Base-by-base conservation (phyloP, 1,140 invertebrate genomes). In the Macrosteles quadrilineatus region DNA sequence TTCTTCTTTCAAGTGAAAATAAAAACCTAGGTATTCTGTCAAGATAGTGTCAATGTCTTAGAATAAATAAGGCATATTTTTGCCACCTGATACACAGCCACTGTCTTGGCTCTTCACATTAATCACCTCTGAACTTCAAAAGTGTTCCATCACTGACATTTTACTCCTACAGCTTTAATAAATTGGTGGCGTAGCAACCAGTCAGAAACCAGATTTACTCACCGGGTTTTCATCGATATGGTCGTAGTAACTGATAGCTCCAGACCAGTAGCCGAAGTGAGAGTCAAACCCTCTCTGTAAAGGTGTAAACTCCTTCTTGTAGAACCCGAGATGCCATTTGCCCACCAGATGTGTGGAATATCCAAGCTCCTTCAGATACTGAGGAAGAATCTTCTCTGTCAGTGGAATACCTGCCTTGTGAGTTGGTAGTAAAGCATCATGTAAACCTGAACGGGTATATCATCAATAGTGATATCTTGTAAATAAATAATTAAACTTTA, bases 271-370 rank as follows among this genome's bases (percentile, higher is more conserved):
- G 2, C 89, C 89, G 30, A 88, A 80, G 78, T 87, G 86, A 21
- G 83, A 83, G 72, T 90, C 87, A 73, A 90, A 91, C 1, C 89
- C 89, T 66, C 88, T 79, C 29, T 81, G 75, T 6, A 83, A 82
- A 4, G 89, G 89, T 1, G 85, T 86, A 65, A 88, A 86, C 36
- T 85, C 82, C 65, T 79, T 82, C 23, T 83, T 82, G 53, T 84
- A 85, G 72, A 85, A 86, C 0, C 89, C 89, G 27, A 89, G 76
- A 72, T 90, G 87, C 89, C 89, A 91, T 81, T 91, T 92, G 27
- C 90, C 90, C 45, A 91, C 81, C 25, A 89, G 78, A 78, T 87
- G 85, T 0, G 88, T 90, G 1, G 78, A 78, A 76, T 91, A 91
- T 75, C 88, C 80, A 76, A 91, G 69, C 27, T 88, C 82, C 71